These are phyloP conservation scores for Dermatemys mawii DNA, from an alignment of 2,113 vertebrate genomes.

Conservation along the genomic window DNA sequence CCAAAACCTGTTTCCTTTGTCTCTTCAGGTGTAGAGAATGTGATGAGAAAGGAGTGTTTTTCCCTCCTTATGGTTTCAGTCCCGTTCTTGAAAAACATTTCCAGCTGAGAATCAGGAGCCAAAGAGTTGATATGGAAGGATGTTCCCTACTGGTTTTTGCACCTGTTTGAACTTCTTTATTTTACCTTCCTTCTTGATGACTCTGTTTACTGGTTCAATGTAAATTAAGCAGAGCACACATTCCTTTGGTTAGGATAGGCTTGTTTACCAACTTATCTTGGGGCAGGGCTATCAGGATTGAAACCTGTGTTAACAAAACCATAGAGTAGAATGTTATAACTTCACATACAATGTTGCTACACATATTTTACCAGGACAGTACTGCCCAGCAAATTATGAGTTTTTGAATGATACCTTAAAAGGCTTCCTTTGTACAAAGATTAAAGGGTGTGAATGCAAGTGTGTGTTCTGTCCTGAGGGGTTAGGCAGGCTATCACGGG, in stretches of 20 bases:
- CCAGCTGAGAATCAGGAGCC: too few relatives aligned
- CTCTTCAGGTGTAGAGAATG: too few relatives aligned
- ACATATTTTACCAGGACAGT: neutral
- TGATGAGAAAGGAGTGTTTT: neutral
- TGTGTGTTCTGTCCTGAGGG: neutral
- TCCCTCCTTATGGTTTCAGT: neutral
- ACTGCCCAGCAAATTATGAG: neutral
- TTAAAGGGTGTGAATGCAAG: neutral
- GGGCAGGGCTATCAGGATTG: neutral
- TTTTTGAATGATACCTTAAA: neutral
- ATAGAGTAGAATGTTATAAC: neutral
- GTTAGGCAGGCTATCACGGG: neutral
- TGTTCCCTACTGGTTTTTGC: neutral
- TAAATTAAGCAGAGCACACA: neutral
- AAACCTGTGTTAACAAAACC: neutral
- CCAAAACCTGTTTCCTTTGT: neutral
- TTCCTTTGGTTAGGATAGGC: neutral
- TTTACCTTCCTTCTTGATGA: neutral
- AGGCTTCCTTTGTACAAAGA: neutral
- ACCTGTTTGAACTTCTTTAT: neutral
- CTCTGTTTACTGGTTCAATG: neutral
- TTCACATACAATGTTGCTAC: neutral
- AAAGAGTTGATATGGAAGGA: too few relatives aligned
- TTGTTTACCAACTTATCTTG: neutral
- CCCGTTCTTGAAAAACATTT: too few relatives aligned